Conservation (phyloP, 2,888 invertebrate genomes). For the Oscheius sp. region DNA sequence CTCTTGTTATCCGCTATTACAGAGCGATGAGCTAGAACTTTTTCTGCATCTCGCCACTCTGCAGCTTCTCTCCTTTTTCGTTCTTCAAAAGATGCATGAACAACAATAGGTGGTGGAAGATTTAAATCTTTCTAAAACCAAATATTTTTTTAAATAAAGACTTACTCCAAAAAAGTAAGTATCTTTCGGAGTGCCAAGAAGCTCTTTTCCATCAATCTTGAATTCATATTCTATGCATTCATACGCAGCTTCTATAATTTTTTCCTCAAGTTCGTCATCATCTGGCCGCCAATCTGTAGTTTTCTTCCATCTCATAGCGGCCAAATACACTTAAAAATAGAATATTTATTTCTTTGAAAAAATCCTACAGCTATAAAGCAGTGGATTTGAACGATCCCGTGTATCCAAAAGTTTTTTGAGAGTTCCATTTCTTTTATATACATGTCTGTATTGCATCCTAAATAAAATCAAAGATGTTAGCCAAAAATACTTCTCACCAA, state of each 20-base stretch:
- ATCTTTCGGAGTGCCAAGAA: background rate
- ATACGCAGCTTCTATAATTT: background rate
- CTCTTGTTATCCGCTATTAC: background rate
- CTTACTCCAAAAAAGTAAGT: conserved; percentile 10
- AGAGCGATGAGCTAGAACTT: too few relatives aligned
- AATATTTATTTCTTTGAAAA: background rate
- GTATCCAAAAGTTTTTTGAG: conserved; percentile 30
- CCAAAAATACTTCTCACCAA: conserved; percentile 32
- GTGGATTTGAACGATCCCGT: conserved; percentile 28
- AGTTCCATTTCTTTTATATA: conserved; percentile 32
- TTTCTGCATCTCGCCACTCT: background rate
- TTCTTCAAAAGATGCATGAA: background rate
- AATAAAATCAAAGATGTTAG: background rate
- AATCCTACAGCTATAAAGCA: background rate
- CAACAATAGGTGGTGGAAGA: background rate
- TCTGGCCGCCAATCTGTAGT: background rate
- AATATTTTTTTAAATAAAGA: background rate
- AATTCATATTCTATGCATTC: conserved; percentile 7
- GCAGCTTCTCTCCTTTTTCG: background rate
- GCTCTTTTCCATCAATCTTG: conserved; percentile 5
- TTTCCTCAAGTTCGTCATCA: conserved; percentile 4
- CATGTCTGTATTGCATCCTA: conserved; percentile 29
- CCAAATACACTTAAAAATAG: conserved; percentile 12
- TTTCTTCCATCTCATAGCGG: conserved; percentile 24
- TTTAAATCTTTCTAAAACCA: background rate